Conservation (phyloP, 2,888 invertebrate species). For the Folsomia candida region DNA sequence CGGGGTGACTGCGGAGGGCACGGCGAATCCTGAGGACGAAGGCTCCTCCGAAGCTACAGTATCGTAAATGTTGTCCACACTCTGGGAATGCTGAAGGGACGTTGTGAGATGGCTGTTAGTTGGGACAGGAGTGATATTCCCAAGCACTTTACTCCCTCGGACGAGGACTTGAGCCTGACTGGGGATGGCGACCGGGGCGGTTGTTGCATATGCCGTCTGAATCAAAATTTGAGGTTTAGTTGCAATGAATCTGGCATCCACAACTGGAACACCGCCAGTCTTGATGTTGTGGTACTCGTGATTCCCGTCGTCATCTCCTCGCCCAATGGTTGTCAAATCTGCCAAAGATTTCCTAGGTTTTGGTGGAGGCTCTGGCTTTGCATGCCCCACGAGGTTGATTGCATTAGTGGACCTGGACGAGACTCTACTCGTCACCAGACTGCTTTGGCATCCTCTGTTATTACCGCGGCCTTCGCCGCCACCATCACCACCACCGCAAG, state of each 20-base stretch:
- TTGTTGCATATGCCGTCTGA: constrained; percentile 71
- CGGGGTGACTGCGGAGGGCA: constrained; percentile 24
- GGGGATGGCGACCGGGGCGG: constrained; percentile 59
- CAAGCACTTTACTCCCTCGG: too few relatives aligned
- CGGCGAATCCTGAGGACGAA: constrained; percentile 3
- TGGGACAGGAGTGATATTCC: constrained; percentile 15
- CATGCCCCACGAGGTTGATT: constrained; percentile 37
- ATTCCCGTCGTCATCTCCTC: constrained; percentile 1
- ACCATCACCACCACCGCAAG: background rate
- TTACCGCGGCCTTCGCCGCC: background rate
- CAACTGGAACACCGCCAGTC: constrained; percentile 61
- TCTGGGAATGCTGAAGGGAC: constrained; percentile 44
- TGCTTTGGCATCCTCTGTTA: constrained; percentile 8
- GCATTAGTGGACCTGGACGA: constrained; percentile 47
- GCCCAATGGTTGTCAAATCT: constrained; percentile 25
- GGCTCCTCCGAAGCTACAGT: constrained; percentile 49
- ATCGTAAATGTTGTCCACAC: constrained; percentile 51
- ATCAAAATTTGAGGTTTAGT: constrained; percentile 74
- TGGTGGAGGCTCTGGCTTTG: constrained; percentile 48
- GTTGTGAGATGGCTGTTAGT: constrained; percentile 18
- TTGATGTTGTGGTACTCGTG: too few relatives aligned
- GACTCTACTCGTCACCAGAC: constrained; percentile 31
- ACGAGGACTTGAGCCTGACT: constrained; percentile 47
- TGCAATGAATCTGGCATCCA: constrained; percentile 72
- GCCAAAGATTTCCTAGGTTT: constrained; percentile 44